Evolutionary conservation across 2,888 invertebrate species (phyloP), one percentile per base, ranked within the genome.

Genomic region (Phalangium opilio): DNA sequence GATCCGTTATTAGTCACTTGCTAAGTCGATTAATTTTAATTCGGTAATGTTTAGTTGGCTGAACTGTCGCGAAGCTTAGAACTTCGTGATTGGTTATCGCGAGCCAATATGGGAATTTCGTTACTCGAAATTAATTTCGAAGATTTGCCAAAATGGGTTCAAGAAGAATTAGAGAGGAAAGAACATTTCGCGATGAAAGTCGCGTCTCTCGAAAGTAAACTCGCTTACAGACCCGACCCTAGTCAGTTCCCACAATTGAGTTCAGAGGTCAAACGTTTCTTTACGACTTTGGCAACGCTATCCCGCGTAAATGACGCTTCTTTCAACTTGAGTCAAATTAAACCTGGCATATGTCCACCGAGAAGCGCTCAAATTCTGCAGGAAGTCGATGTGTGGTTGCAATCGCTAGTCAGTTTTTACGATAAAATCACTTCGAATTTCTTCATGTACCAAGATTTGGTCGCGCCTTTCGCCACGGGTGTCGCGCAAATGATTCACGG

Each of bases 401-500:
- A 42, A 15, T 50, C 51, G 17, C 47, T 43, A 19, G 35, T 32
- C 21, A 42, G 20, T 10, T 77, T 78, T 60, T 45, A 57, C 3
- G 43, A 50, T 15, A 50, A 43, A 20, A 45, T 67, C 27, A 27
- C 27, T 27, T 27, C 27, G 27, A 27, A 60, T 21, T 68, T 63
- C 50, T 59, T 74, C 2, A 75, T 76, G n/a, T 87, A 84, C 61
- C 80, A 81, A 0, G 90, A 90, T 63, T 69, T 90, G 44, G 73
- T 80, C 0, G 73, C 76, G 50, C 84, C 86, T 0, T 66, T 87
- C 15, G 69, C 80, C 43, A 70, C 74, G 47, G 78, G 80, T 0
- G 62, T 83, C 7, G 71, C 76, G 1, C 78, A 81, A 8, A 27
- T 27, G 27, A 27, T 27, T 27, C 27, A 27, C 27, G 27, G 27